These are phyloP conservation scores for Drosophila mimetica DNA, from an alignment of 2,888 invertebrate genomes.

Conservation along the genomic window DNA sequence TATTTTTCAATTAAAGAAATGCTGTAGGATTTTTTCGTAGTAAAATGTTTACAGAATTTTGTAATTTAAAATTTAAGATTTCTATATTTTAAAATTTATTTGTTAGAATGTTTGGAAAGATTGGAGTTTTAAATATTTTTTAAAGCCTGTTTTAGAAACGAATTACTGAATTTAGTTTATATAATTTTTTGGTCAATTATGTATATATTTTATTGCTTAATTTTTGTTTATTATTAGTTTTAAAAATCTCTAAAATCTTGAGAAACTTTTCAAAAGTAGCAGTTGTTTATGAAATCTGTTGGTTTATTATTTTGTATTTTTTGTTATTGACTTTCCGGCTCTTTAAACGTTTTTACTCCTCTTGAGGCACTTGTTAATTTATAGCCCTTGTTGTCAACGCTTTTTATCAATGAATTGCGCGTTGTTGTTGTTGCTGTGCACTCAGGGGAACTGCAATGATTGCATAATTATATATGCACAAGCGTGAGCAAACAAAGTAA, in stretches of 20 bases:
- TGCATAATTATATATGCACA: constrained; percentile 37
- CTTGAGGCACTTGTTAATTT: constrained; percentile 41
- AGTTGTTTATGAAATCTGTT: not conserved
- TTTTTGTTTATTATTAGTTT: not conserved
- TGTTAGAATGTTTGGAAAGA: too few relatives aligned
- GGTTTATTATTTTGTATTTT: not conserved
- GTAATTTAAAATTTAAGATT: not conserved
- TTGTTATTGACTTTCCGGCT: constrained; percentile 1
- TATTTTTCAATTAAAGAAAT: too few relatives aligned
- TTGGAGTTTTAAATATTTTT: too few relatives aligned
- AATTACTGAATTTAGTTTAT: not conserved
- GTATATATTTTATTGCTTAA: not conserved
- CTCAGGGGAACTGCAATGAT: constrained; percentile 32
- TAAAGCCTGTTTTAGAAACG: not conserved
- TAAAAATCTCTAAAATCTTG: too few relatives aligned
- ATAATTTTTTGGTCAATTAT: not conserved
- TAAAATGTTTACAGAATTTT: too few relatives aligned
- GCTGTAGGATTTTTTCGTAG: too few relatives aligned
- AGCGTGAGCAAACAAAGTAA: constrained; percentile 14
- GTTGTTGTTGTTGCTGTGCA: constrained; percentile 21
- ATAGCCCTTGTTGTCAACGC: constrained; percentile 20
- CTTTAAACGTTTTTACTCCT: constrained; percentile 18
- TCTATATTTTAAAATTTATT: too few relatives aligned
- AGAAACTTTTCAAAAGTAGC: not conserved
- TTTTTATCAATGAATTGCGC: constrained; percentile 52